These are phyloP conservation scores for Parus major DNA, from an alignment of 2,113 vertebrate genomes.

Conservation along the genomic window DNA sequence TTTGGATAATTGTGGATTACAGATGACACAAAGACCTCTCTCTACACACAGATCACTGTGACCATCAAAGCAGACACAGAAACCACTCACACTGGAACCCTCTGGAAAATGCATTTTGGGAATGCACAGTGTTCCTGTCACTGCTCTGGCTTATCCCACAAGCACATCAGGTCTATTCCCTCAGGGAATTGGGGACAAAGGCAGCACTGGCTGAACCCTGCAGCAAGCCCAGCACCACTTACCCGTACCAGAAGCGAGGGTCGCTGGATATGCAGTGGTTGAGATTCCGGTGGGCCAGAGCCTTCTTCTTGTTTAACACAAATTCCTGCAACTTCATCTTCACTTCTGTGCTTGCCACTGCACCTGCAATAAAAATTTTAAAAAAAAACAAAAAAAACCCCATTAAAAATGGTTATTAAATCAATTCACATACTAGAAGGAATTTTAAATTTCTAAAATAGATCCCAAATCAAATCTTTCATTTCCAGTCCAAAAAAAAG, in stretches of 20 bases:
- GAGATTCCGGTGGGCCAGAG: constrained; percentile 91
- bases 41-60: not conserved
- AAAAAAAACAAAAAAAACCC: not conserved
- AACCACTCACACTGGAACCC: not conserved
- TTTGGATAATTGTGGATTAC: not conserved
- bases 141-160: not conserved
- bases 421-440: not conserved
- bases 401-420: not conserved
- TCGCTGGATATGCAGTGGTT: constrained; percentile 95
- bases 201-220: not conserved
- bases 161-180: not conserved
- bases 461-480: not conserved
- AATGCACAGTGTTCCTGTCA: fast-evolving
- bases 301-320: constrained; percentile 97
- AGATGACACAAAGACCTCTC: not conserved
- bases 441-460: not conserved
- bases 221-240: constrained; percentile 71
- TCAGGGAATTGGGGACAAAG: not conserved
- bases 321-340: constrained; percentile 98
- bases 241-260: constrained; percentile 97
- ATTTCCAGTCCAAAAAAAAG: not conserved
- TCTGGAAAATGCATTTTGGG: not conserved
- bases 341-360: constrained; percentile 96
- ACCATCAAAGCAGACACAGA: fast-evolving
- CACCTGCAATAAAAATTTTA: constrained; percentile 74